Base-by-base conservation (phyloP, 2,113 vertebrate species). In the Oostethus manadensis region DNA sequence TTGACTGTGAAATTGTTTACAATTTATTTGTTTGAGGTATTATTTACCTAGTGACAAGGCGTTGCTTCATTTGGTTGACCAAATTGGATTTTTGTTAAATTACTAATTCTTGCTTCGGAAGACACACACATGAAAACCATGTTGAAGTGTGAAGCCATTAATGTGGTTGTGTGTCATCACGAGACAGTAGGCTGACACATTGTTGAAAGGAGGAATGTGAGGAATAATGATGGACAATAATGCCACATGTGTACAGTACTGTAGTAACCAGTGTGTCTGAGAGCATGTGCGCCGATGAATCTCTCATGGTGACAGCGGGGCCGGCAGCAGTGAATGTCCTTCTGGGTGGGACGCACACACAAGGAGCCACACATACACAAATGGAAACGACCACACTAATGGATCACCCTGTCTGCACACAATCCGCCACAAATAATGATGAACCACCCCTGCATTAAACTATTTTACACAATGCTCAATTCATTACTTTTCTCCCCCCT, bases 351-450 rank as follows among this genome's bases (percentile, higher is more conserved):
- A 88, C 86, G 35, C 35, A 59, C 55, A 74, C 26, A 64, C 69
- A 67, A 61, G 22, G 38, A 73, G 22, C 74, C 78, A 68, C 70
- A 18, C 63, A 73, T 60, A 82, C 84, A 84, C 83, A 87, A 79
- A 85, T 78, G 80, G 80, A 83, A 81, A 87, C 78, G 82, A 83
- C 83, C 80, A 78, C 76, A 84, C 83, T 91, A 91, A 91, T 90
- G 89, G 87, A 91, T 91, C 87, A 89, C 88, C 80, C 89, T 91
- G 90, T 91, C 89, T 88, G 83, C 73, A 79, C 57, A 84, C 83
- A 90, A 87, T 86, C 84, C 84, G 56, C 86, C 86, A 85, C 89
- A 89, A 90, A 91, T 91, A 91, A 91, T 91, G 90, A 90, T 90
- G 86, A 88, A 90, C 88, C 88, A 88, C 89, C 83, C 77, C 84